Percentiles rank a stretch among this genome's conserved stretches.
phyloP scores from a whole-genome alignment of 1,140 invertebrate genomes.

The Neelides sp. region DNA sequence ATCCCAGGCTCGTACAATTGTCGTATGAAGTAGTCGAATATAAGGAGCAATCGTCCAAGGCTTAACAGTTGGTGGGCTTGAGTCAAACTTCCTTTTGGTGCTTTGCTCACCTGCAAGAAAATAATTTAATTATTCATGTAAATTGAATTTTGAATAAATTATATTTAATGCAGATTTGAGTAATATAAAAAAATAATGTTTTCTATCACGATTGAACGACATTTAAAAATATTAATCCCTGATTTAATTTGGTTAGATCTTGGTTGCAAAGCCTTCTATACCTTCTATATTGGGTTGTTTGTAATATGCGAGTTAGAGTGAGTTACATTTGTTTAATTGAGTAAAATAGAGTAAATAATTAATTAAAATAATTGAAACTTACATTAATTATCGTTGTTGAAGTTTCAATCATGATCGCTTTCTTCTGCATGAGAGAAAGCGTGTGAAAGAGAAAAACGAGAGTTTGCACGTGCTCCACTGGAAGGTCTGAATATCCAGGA shows the following conservation, averaged over 20 bases:
- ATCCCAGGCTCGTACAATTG: constrained; percentile 66
- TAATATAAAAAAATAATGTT: too few species aligned
- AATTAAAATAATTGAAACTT: constrained; percentile 4
- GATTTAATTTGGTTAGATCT: too few species aligned
- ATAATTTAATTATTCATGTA: constrained; percentile 10
- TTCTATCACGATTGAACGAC: too few species aligned
- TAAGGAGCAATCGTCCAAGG: constrained; percentile 64
- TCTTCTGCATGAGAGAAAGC: constrained; percentile 89
- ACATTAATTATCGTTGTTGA: constrained; percentile 36
- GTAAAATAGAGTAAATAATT: too few species aligned
- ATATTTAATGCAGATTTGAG: too few species aligned
- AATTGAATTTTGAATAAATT: constrained; percentile 24
- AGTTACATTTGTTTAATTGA: too few species aligned
- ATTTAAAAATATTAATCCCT: too few species aligned
- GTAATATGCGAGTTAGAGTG: neutral
- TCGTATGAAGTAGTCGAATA: constrained; percentile 92
- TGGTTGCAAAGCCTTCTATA: too few species aligned
- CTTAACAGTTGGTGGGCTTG: constrained; percentile 49
- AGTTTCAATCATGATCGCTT: constrained; percentile 64
- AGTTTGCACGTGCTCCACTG: constrained; percentile 89
- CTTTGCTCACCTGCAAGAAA: constrained; percentile 13
- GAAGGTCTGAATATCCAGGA: constrained; percentile 58
- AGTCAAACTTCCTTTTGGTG: constrained; percentile 21
- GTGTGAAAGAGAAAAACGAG: constrained; percentile 88
- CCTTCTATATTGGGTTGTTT: constrained; percentile 35